A percentile compares a stretch with the other conserved stretches of the same genome.
Evolutionary conservation across 2,888 invertebrate species (phyloP).

Genomic region (Eupithecia abbreviata): DNA sequence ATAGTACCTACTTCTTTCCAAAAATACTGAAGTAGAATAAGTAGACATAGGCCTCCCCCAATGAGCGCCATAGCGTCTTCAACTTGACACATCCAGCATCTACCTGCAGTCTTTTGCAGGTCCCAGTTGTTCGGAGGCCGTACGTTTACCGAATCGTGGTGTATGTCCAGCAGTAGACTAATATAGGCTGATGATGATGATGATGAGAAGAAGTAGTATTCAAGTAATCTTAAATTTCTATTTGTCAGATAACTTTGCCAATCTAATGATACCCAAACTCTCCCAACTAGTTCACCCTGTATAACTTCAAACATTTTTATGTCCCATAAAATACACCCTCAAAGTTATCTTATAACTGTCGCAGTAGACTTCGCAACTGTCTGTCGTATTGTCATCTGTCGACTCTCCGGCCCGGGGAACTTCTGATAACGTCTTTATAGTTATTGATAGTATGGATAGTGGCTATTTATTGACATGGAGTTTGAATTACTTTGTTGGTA

Average conservation of each 20-base stretch:
- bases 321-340: constrained; percentile 17
- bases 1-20: background rate
- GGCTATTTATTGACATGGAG: constrained; percentile 1
- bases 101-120: too few relatives aligned
- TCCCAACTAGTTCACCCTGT: background rate
- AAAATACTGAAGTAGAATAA: background rate
- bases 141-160: too few relatives aligned
- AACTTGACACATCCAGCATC: too few relatives aligned
- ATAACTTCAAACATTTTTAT: constrained; percentile 16
- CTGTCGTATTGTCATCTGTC: constrained; percentile 23
- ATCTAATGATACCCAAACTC: constrained; percentile 12
- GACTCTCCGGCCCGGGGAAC: constrained; percentile 14
- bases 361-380: constrained; percentile 7
- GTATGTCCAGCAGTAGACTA: too few relatives aligned
- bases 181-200: too few relatives aligned
- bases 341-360: constrained; percentile 16
- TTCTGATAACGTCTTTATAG: constrained; percentile 16
- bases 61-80: too few relatives aligned
- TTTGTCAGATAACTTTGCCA: background rate
- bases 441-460: constrained; percentile 3
- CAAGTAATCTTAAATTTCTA: background rate
- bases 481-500: background rate
- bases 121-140: too few relatives aligned
- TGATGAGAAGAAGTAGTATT: background rate
- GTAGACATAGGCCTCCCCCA: too few relatives aligned